phyloP scores from a whole-genome alignment of 2,888 invertebrate species.

The Alsophila aescularia region DNA sequence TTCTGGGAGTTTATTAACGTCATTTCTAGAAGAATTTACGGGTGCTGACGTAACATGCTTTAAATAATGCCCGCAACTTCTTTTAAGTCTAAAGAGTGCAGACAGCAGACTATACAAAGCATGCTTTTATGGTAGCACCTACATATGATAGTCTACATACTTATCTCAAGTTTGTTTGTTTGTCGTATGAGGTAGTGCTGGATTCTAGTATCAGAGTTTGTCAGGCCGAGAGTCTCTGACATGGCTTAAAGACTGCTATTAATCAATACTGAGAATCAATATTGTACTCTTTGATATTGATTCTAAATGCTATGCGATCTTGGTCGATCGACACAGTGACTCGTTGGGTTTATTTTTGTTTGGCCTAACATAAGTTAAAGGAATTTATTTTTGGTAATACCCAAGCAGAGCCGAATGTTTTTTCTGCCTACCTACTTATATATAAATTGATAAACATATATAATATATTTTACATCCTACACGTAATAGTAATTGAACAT shows the following conservation, averaged over 20 bases:
- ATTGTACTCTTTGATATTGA: no score
- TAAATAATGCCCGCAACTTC: neutral
- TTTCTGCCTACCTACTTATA: neutral
- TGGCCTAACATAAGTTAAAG: no score
- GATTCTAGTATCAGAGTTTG: no score
- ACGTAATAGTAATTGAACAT: neutral
- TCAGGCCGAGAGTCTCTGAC: no score
- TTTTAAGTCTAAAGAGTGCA: neutral
- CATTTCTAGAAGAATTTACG: conserved; percentile 1
- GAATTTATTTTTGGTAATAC: neutral
- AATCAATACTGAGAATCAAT: no score
- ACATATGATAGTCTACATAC: neutral
- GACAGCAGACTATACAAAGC: conserved; percentile 1
- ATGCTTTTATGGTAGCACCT: neutral
- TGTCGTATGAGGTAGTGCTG: no score
- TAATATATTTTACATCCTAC: neutral
- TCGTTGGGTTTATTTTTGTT: no score
- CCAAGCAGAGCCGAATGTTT: neutral
- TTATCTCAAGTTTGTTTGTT: no score
- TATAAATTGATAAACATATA: neutral
- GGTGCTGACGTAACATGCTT: neutral
- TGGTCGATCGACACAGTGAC: no score
- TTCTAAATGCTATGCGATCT: no score
- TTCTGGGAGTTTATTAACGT: conserved; percentile 27
- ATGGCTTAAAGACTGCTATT: no score